Evolutionary conservation across 2,113 vertebrate species (phyloP).

Genomic region (Micronycteris hirsuta): DNA sequence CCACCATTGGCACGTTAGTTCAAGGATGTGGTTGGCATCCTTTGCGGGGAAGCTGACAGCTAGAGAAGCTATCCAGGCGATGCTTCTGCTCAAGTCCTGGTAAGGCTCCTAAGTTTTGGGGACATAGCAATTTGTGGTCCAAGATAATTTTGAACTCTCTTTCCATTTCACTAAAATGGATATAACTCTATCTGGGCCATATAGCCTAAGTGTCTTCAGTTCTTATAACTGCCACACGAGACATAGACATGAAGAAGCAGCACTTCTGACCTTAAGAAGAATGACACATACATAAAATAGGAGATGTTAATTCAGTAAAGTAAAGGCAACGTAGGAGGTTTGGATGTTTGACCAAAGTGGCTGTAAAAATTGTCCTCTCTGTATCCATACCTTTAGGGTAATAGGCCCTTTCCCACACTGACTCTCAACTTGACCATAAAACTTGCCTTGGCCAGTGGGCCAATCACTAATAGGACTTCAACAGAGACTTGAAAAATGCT

Average conservation of each 20-base stretch:
- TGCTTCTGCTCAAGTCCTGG: not conserved
- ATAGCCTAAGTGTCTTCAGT: not conserved
- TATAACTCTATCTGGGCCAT: constrained; percentile 20
- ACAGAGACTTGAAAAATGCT: not conserved
- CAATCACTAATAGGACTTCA: not conserved
- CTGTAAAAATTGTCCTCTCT: not conserved
- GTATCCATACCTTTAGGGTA: not conserved
- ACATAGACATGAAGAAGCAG: not conserved
- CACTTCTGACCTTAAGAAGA: not conserved
- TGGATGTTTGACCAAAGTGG: not conserved
- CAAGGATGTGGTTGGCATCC: constrained; percentile 65
- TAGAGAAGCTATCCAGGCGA: not conserved
- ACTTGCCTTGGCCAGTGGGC: not conserved
- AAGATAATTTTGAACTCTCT: constrained; percentile 43
- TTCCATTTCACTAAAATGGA: constrained; percentile 32
- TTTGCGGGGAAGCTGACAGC: constrained; percentile 46
- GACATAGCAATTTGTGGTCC: not conserved
- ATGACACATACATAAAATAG: not conserved
- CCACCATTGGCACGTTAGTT: constrained; percentile 57
- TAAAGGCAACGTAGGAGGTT: not conserved
- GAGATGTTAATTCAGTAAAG: not conserved
- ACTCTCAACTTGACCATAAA: not conserved
- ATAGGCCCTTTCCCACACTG: not conserved
- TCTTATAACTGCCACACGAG: not conserved
- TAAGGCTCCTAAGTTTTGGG: not conserved